These are phyloP conservation scores for Drosophila quinaria DNA, from an alignment of 2,888 invertebrate species.

Conservation along the genomic window DNA sequence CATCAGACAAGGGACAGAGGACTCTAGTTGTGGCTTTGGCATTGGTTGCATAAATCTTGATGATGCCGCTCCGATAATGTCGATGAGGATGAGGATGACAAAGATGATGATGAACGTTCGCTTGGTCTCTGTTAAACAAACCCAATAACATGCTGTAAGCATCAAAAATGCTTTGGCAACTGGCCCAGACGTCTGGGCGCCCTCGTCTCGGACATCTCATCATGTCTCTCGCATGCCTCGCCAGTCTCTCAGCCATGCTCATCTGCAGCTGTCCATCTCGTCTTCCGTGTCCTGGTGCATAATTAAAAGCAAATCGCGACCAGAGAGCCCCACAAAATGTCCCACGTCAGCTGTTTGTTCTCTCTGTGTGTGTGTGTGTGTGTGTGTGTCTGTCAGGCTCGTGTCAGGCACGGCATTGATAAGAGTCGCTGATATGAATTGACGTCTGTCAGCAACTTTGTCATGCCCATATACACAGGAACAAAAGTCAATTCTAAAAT, in stretches of 20 bases:
- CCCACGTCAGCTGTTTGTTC: conserved; percentile 54
- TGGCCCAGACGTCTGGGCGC: conserved; percentile 32
- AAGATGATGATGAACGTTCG: not conserved
- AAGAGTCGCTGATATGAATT: conserved; percentile 55
- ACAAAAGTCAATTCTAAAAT: no score
- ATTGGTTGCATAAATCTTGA: conserved; percentile 42
- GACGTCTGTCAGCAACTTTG: conserved; percentile 57
- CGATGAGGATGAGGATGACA: not conserved
- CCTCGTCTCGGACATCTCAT: conserved; percentile 3
- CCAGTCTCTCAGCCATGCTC: not conserved
- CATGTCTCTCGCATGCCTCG: not conserved
- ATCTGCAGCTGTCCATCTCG: conserved; percentile 1
- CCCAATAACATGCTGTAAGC: conserved; percentile 61
- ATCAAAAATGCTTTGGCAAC: conserved; percentile 58
- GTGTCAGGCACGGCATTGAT: conserved; percentile 49
- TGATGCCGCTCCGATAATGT: conserved; percentile 20
- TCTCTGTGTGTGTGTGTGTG: not conserved
- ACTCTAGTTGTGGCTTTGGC: conserved; percentile 9
- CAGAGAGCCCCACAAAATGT: conserved; percentile 33
- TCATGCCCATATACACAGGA: conserved; percentile 21
- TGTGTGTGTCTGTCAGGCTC: conserved; percentile 9
- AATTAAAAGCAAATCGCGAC: conserved; percentile 62
- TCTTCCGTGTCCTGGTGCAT: conserved; percentile 35
- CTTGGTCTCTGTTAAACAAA: conserved; percentile 46
- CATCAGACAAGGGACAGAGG: conserved; percentile 4